Percentiles rank a stretch among this genome's conserved stretches.
These are phyloP conservation scores for Carterocephalus palaemon DNA, from an alignment of 2,888 invertebrate genomes.

Conservation along the genomic window DNA sequence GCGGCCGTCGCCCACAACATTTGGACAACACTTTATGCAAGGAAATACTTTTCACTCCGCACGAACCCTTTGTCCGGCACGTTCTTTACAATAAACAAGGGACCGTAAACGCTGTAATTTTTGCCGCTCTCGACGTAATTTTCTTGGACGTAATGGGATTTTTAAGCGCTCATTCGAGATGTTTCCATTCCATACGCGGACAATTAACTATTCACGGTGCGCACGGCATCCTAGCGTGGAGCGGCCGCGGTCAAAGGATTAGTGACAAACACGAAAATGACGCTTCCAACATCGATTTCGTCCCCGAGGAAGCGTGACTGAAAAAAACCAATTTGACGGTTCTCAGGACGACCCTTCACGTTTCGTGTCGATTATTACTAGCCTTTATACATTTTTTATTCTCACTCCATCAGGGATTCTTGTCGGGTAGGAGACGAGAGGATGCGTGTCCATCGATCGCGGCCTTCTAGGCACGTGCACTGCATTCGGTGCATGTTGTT, in stretches of 20 bases:
- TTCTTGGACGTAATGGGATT: slow-evolving; percentile 27
- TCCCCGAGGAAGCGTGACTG: slow-evolving; percentile 38
- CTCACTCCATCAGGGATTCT: slow-evolving; percentile 52
- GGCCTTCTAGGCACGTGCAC: slow-evolving; percentile 60
- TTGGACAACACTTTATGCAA: slow-evolving; percentile 44
- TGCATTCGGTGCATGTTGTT: slow-evolving; percentile 48
- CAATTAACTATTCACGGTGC: slow-evolving; percentile 54
- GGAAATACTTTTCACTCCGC: slow-evolving; percentile 31
- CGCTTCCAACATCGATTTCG: slow-evolving; percentile 27
- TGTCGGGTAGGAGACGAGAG: slow-evolving; percentile 43
- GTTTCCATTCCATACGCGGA: slow-evolving; percentile 36
- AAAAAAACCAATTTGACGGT: slow-evolving; percentile 58
- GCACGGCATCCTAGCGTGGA: slow-evolving; percentile 42
- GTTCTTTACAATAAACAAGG: slow-evolving; percentile 30
- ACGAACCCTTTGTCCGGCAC: slow-evolving; percentile 27
- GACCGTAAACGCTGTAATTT: slow-evolving; percentile 37
- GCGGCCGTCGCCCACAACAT: slow-evolving; percentile 44
- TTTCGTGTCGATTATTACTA: slow-evolving; percentile 40
- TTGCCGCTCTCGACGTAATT: slow-evolving; percentile 25
- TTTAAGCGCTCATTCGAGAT: slow-evolving; percentile 34
- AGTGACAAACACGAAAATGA: slow-evolving; percentile 37
- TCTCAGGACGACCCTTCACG: slow-evolving; percentile 40
- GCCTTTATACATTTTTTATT: slow-evolving; percentile 46
- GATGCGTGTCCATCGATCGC: slow-evolving; percentile 48
- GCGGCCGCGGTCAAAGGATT: slow-evolving; percentile 46